phyloP scores from a whole-genome alignment of 2,888 invertebrate genomes.

The Trissonchulus latispiculum region DNA sequence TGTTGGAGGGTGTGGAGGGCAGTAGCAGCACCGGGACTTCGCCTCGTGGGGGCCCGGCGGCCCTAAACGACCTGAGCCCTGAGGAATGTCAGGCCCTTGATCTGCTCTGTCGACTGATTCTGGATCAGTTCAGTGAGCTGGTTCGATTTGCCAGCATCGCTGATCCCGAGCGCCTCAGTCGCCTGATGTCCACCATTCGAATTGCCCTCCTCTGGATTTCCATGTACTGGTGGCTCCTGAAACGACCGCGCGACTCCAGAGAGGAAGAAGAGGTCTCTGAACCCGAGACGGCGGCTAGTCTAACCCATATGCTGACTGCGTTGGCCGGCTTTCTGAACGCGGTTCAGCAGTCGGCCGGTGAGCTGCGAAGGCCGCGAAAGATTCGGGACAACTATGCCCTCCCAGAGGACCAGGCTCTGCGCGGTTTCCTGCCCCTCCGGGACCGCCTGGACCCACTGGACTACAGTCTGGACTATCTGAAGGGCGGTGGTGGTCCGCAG shows the following conservation, averaged over 20 bases:
- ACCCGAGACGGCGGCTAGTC: not conserved
- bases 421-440: not conserved
- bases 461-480: not conserved
- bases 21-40: too few relatives aligned
- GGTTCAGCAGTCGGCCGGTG: not conserved
- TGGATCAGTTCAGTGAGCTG: not conserved
- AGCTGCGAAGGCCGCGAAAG: not conserved
- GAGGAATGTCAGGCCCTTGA: not conserved
- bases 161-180: not conserved
- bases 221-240: not conserved
- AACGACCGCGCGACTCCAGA: too few relatives aligned
- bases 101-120: not conserved
- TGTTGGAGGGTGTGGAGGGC: not conserved
- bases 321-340: conserved; percentile 1
- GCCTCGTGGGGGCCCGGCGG: too few relatives aligned
- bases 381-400: not conserved
- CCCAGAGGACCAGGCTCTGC: not conserved
- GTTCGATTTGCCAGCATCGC: not conserved
- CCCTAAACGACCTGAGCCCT: too few relatives aligned
- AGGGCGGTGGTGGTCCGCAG: too few relatives aligned
- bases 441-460: not conserved
- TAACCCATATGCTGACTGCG: not conserved
- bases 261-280: too few relatives aligned
- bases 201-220: not conserved
- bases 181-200: not conserved